Percentiles rank a stretch among this genome's conserved stretches.
Evolutionary conservation across 2,888 invertebrate genomes (phyloP).

Genomic region (Dexiosoma caninum): DNA sequence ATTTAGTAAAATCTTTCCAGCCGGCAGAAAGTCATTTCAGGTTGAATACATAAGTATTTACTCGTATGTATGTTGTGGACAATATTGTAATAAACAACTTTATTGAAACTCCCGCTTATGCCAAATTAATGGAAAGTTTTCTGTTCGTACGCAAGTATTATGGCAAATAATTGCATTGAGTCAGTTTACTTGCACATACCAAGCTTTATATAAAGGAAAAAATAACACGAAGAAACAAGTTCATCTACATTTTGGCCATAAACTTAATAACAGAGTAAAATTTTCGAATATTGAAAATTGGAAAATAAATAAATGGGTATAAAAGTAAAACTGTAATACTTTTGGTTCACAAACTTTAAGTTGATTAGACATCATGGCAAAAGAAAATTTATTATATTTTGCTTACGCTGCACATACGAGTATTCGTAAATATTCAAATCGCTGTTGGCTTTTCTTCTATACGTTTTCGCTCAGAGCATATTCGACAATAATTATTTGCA

Average conservation of each 20-base stretch:
- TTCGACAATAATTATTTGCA: slow-evolving; percentile 10
- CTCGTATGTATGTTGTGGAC: too few species aligned
- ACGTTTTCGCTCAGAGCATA: not conserved
- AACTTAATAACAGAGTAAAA: slow-evolving; percentile 39
- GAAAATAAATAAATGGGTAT: not conserved
- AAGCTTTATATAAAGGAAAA: slow-evolving; percentile 2
- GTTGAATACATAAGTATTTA: not conserved
- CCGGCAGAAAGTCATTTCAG: slow-evolving; percentile 7
- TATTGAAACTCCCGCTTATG: slow-evolving; percentile 1
- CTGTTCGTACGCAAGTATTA: not conserved
- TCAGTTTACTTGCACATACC: not conserved
- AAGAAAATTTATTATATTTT: not conserved
- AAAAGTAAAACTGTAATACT: slow-evolving; percentile 6
- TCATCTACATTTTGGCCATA: slow-evolving; percentile 61
- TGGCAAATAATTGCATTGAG: slow-evolving; percentile 11
- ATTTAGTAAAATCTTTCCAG: not conserved
- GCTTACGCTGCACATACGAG: not conserved
- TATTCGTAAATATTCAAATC: slow-evolving; percentile 4
- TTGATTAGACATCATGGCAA: not conserved
- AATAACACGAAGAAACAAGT: too few species aligned
- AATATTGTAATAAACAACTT: slow-evolving; percentile 7
- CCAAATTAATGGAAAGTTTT: slow-evolving; percentile 1
- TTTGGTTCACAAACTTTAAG: slow-evolving; percentile 27
- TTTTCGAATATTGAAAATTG: slow-evolving; percentile 14
- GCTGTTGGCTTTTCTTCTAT: not conserved